Percentiles rank a stretch among this genome's conserved stretches.
Conservation (phyloP, 1,140 invertebrate genomes). For the Pseudobourletiella spinata region DNA sequence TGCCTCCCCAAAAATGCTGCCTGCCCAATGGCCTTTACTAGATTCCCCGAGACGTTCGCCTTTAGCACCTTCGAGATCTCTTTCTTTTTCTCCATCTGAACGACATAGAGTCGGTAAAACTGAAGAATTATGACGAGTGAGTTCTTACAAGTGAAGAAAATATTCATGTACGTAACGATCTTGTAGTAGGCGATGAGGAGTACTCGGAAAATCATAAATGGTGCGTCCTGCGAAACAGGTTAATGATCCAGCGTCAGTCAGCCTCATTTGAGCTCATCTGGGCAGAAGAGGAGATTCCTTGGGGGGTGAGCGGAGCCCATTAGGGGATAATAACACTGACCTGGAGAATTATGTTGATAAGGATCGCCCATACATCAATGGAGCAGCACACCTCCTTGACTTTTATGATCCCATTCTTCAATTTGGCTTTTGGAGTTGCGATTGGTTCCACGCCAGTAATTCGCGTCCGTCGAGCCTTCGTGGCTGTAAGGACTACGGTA, state of each 20-base stretch:
- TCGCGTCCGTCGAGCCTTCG: constrained; percentile 64
- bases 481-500: constrained; percentile 78
- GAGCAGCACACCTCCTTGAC: constrained; percentile 57
- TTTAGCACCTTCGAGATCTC: constrained; percentile 44
- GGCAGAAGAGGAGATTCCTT: too few species aligned
- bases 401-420: constrained; percentile 26
- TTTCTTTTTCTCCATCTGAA: constrained; percentile 56
- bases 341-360: constrained; percentile 44
- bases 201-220: constrained; percentile 70
- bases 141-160: constrained; percentile 87
- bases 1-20: constrained; percentile 29
- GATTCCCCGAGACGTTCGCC: constrained; percentile 41
- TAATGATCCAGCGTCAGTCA: too few species aligned
- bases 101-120: constrained; percentile 71
- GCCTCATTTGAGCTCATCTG: background rate
- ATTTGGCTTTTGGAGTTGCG: constrained; percentile 22
- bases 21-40: constrained; percentile 37
- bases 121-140: constrained; percentile 76
- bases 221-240: constrained; percentile 61
- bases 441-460: constrained; percentile 42
- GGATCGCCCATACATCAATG: constrained; percentile 68
- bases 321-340: too few species aligned
- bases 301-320: too few species aligned
- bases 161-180: constrained; percentile 83
- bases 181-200: constrained; percentile 74